Evolutionary conservation across 2,888 invertebrate species (phyloP), one percentile per base, ranked within the genome.

Genomic region (Schrankia costaestrigalis): DNA sequence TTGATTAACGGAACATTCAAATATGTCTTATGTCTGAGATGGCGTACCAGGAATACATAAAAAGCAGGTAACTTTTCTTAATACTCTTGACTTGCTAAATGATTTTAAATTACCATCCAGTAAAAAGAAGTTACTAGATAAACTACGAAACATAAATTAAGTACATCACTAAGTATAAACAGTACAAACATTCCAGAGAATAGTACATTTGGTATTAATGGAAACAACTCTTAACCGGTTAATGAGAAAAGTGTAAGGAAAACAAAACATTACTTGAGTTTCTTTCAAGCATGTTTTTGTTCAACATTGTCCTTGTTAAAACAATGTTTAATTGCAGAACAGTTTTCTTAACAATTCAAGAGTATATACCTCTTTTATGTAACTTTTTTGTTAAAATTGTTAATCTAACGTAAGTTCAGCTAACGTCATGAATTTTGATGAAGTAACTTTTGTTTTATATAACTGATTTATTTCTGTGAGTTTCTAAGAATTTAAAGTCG

Each of bases 301-400:
- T 26, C 12, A 35, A 35, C 19, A 32, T 25, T 30, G 32, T 27
- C 21, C 13, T 26, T 5, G 11, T 18, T 30, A 23, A 36, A 36
- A 32, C 27, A 41, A 41, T 47, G 35, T 38, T 32, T 35, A 31
- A 32, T 35, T 39, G 23, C 24, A 17, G 22, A 24, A 31, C 30
- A 25, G 24, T 26, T 33, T 36, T 35, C 35, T 29, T 41, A 31
- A 38, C 27, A 27, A 14, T 35, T 21, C 27, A 9, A n/a, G 24
- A 19, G n/a, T 31, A 18, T 11, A 26, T 38, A 31, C 31, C 36
- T 34, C 49, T 35, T 43, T 47, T 55, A 44, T 41, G 22, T 42
- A 45, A 51, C 28, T 54, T 46, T 23, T n/a, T 26, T 29, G 38
- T 46, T 48, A 32, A 46, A 49, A 43, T 55, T 51, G 49, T 37